Evolutionary conservation across 1,140 invertebrate genomes (phyloP).

Genomic region (Phymastichus coffea): DNA sequence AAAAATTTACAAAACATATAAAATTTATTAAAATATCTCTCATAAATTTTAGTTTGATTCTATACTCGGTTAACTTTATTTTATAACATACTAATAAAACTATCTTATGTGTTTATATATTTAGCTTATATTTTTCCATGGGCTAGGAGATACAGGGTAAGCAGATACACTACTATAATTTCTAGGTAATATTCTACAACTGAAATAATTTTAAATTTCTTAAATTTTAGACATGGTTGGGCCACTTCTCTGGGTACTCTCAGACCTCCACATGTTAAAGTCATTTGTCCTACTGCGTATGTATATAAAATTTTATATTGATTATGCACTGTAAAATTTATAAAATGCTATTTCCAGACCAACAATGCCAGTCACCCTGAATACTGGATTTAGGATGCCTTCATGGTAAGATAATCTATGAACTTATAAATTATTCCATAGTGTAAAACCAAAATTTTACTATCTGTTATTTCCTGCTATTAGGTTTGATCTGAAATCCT

Average conservation of each 20-base stretch:
- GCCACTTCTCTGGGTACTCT: constrained; percentile 79
- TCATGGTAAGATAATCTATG: constrained; percentile 74
- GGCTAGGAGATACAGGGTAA: constrained; percentile 61
- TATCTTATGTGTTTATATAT: no score
- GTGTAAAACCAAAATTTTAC: neutral
- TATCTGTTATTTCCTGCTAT: constrained; percentile 30
- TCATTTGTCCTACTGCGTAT: constrained; percentile 92
- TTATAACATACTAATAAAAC: no score
- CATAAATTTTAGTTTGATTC: no score
- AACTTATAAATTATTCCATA: constrained; percentile 1
- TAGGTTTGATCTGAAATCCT: constrained; percentile 82
- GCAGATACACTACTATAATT: constrained; percentile 13
- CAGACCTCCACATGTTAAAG: constrained; percentile 81
- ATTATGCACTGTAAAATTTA: neutral
- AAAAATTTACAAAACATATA: no score
- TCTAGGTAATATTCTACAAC: neutral
- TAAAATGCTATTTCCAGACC: constrained; percentile 58
- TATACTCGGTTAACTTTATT: no score
- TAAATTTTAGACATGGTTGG: constrained; percentile 83
- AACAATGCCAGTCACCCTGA: constrained; percentile 88
- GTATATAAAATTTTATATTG: constrained; percentile 37
- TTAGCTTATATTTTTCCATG: constrained; percentile 61
- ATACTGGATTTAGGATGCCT: constrained; percentile 91
- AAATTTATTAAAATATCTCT: no score
- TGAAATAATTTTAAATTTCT: constrained; percentile 6